Evolutionary conservation across 2,797 vertebrate species (phyloP), one percentile per base, ranked within the genome.

Genomic region (Ciconia nigra): DNA sequence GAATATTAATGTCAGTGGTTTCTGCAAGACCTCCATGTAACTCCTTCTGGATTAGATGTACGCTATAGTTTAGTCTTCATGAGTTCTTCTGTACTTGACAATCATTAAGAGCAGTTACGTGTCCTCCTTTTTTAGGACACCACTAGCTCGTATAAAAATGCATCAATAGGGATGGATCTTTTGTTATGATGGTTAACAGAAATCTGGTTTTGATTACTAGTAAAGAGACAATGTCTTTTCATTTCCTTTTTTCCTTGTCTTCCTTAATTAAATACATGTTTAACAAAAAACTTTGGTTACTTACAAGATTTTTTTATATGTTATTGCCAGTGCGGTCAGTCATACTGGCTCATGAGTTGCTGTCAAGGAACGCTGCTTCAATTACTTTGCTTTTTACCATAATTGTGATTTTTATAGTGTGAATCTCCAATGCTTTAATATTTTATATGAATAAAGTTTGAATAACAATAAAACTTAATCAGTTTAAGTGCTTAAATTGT

Each of bases 1-100:
- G 96, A 96, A 12, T 98, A 93, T 89, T 98, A 89, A 97, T 37
- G 17, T 42, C 57, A 26, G 13, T 13, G 25, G 65, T 25, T 83
- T 85, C 70, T 61, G 42, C 7, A 0, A 67, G 72, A 62, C 15
- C 69, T 84, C 41, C 4, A 0, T 5, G 15, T 10, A 46, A 57
- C 31, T 65, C 62, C 57, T 79, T 65, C 73, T 41, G 72, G 24
- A 76, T 66, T 12, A 66, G 19, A 87, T 21, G 37, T 7, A 19
- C 22, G 17, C 28, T 62, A 14, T 25, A 93, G 69, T 35, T 78
- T 49, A 8, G 24, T 28, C 58, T 61, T 82, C 14, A 4, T 28
- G 65, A 89, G 22, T 84, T 61, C 21, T 93, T 83, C 52, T 90
- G 10, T n/a, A 26, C 13, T 41, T 41, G 12, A 17, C 19, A 63